Evolutionary conservation across 2,888 invertebrate species (phyloP).

Genomic region (Philonicus albiceps): DNA sequence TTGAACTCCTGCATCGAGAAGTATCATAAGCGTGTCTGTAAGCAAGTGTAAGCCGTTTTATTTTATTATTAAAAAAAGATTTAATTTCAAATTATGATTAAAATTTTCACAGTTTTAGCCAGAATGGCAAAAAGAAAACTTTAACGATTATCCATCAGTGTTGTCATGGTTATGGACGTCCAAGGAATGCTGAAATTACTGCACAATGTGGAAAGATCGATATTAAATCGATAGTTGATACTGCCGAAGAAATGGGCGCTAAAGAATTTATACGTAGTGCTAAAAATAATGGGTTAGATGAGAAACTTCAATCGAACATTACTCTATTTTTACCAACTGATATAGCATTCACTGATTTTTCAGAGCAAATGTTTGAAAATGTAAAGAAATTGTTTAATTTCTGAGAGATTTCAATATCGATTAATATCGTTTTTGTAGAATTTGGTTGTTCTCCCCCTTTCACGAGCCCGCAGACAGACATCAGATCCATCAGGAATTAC

Average conservation of each 20-base stretch:
- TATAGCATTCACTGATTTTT: slow-evolving; percentile 68
- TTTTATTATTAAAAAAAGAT: neutral
- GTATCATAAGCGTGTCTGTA: slow-evolving; percentile 61
- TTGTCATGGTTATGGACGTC: slow-evolving; percentile 71
- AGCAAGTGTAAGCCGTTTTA: slow-evolving; percentile 59
- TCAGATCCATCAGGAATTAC: slow-evolving; percentile 57
- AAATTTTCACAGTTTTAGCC: slow-evolving; percentile 64
- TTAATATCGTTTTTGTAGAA: slow-evolving; percentile 60
- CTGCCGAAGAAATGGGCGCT: slow-evolving; percentile 68
- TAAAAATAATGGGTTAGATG: slow-evolving; percentile 65
- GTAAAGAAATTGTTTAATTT: slow-evolving; percentile 58
- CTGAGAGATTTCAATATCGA: neutral
- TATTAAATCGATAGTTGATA: slow-evolving; percentile 67
- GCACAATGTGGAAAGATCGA: slow-evolving; percentile 67
- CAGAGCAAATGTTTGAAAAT: slow-evolving; percentile 66
- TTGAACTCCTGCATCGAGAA: slow-evolving; percentile 63
- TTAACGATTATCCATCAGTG: slow-evolving; percentile 72
- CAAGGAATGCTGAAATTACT: slow-evolving; percentile 59
- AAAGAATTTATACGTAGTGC: slow-evolving; percentile 69
- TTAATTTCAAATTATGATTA: neutral
- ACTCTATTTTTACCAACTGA: slow-evolving; percentile 73
- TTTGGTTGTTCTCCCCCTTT: slow-evolving; percentile 59
- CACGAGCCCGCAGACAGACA: slow-evolving; percentile 50
- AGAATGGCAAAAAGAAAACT: slow-evolving; percentile 69
- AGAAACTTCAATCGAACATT: slow-evolving; percentile 65